phyloP scores from a whole-genome alignment of 2,888 invertebrate genomes.

The Seira musarum region DNA sequence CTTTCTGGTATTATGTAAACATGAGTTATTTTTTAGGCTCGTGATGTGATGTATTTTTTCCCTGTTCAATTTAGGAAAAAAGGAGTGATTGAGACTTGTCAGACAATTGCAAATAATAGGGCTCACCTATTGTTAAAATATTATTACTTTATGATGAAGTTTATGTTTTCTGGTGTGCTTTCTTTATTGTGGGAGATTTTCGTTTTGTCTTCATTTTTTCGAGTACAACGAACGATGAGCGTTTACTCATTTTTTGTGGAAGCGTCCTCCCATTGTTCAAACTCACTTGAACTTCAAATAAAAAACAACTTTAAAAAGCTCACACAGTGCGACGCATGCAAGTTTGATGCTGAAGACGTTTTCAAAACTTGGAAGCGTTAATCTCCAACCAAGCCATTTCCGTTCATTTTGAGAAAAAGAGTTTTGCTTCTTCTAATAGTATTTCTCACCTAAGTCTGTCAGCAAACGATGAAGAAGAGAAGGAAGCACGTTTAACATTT shows the following conservation, averaged over 20 bases:
- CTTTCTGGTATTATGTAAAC: conserved; percentile 38
- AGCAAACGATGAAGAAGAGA: too few species aligned
- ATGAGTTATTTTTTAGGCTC: conserved; percentile 11
- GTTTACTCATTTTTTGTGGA: too few species aligned
- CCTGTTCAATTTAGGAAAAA: conserved; percentile 34
- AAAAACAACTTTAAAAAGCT: neutral
- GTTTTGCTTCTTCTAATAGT: conserved; percentile 20
- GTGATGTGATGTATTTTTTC: too few species aligned
- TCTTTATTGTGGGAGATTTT: conserved; percentile 36
- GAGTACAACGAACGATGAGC: conserved; percentile 21
- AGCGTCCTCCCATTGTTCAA: conserved; percentile 32
- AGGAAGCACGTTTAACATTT: too few species aligned
- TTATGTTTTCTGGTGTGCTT: too few species aligned
- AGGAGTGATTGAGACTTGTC: conserved; percentile 46
- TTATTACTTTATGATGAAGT: neutral
- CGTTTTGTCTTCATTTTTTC: neutral
- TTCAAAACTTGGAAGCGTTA: conserved; percentile 31
- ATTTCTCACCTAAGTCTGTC: conserved; percentile 40
- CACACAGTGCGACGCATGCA: neutral
- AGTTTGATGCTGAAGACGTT: neutral
- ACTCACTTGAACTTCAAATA: conserved; percentile 30
- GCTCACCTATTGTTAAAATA: too few species aligned
- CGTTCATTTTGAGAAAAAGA: too few species aligned
- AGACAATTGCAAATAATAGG: conserved; percentile 42
- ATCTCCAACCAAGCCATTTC: conserved; percentile 34